These are phyloP conservation scores for Scomber scombrus DNA, from an alignment of 2,113 vertebrate genomes.

Conservation along the genomic window DNA sequence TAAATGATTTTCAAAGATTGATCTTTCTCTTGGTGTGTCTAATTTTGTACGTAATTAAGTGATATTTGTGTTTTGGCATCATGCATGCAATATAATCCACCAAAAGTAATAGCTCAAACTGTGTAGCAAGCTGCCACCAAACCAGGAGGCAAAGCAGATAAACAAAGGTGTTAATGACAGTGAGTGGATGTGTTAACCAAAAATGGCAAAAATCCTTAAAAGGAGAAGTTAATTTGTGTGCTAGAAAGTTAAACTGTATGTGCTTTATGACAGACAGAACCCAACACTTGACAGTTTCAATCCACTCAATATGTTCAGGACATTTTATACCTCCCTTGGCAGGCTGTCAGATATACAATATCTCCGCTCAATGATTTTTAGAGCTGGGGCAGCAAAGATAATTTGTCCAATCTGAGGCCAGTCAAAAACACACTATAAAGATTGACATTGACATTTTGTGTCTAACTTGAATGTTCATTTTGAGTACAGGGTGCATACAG, in stretches of 20 bases:
- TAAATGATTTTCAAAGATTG: constrained; percentile 48
- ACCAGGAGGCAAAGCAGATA: neutral
- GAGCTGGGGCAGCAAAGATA: neutral
- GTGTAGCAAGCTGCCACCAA: constrained; percentile 50
- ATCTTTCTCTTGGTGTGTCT: constrained; percentile 38
- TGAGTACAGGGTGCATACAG: constrained; percentile 8
- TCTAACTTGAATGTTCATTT: neutral
- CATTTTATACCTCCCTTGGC: constrained; percentile 60
- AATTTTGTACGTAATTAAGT: constrained; percentile 63
- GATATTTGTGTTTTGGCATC: constrained; percentile 49
- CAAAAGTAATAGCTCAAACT: constrained; percentile 15
- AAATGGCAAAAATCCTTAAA: neutral
- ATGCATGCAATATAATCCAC: constrained; percentile 52
- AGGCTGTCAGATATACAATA: constrained; percentile 13
- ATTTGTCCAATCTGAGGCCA: constrained; percentile 19
- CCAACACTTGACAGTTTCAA: constrained; percentile 1
- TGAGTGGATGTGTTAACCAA: constrained; percentile 13
- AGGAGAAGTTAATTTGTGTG: neutral
- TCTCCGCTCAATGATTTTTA: constrained; percentile 14
- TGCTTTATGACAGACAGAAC: constrained; percentile 11
- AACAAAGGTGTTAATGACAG: neutral
- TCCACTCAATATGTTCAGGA: neutral
- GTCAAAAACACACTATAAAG: constrained; percentile 21
- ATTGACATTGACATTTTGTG: neutral
- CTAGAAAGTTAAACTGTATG: neutral